phyloP scores from a whole-genome alignment of 2,797 vertebrate genomes.

The Rallus crepitans region DNA sequence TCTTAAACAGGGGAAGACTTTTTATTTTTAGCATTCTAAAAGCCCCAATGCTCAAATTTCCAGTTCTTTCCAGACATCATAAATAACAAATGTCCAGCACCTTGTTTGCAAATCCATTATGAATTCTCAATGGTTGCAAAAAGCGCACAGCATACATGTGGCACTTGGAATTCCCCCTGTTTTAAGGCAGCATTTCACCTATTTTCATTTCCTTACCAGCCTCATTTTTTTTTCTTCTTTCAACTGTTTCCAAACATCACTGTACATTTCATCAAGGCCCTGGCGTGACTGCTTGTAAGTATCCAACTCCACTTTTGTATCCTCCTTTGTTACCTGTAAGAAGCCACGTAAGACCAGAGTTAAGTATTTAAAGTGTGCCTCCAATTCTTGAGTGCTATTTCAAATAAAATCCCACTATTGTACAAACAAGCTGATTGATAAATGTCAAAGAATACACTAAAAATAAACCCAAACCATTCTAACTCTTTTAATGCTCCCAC shows the following conservation, averaged over 20 bases:
- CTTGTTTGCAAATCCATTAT: background rate
- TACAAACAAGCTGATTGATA: no score
- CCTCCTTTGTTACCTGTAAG: slow-evolving; percentile 90
- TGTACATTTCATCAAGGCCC: slow-evolving; percentile 98
- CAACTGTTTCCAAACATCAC: slow-evolving; percentile 94
- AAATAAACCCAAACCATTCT: background rate
- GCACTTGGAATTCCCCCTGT: no score
- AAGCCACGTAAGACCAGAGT: background rate
- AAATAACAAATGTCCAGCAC: background rate
- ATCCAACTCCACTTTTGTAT: slow-evolving; percentile 95
- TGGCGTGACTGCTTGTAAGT: slow-evolving; percentile 95
- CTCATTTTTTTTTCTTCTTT: slow-evolving; percentile 94
- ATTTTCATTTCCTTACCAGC: slow-evolving; percentile 80
- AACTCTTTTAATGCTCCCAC: background rate
- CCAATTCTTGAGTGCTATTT: background rate
- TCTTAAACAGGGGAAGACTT: background rate
- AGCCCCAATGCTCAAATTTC: fast-evolving
- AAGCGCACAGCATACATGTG: background rate
- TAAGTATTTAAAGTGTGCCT: background rate
- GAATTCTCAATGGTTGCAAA: background rate
- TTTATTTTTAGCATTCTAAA: background rate
- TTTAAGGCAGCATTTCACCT: no score
- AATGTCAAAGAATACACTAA: background rate
- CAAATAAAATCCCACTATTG: background rate
- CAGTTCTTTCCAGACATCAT: background rate